phyloP scores from a whole-genome alignment of 2,113 vertebrate genomes.

The Cyprinodon variegatus region DNA sequence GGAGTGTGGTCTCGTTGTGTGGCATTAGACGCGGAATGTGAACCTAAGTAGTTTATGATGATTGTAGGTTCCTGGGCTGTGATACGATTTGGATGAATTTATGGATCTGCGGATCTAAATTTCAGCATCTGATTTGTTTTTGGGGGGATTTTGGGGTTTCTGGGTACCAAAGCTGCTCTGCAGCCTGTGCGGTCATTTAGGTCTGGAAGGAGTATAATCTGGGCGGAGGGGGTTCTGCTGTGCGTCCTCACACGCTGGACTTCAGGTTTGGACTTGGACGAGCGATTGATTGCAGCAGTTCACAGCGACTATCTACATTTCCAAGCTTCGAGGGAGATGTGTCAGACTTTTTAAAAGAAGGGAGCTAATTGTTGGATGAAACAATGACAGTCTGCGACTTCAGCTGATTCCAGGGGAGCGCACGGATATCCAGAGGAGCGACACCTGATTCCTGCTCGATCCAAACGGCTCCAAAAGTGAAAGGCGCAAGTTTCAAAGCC shows the following conservation, averaged over 20 bases:
- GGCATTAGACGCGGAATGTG: constrained; percentile 67
- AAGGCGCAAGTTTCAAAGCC: constrained; percentile 62
- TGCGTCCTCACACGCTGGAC: constrained; percentile 40
- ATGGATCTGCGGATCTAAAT: constrained; percentile 36
- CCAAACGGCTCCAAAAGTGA: constrained; percentile 65
- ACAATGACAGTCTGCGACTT: constrained; percentile 9
- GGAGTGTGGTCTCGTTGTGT: constrained; percentile 66
- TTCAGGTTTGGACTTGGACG: constrained; percentile 35
- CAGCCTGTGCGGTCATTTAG: constrained; percentile 32
- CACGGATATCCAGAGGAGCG: constrained; percentile 42
- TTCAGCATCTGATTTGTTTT: constrained; percentile 13
- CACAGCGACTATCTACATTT: constrained; percentile 25
- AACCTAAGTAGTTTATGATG: constrained; percentile 68
- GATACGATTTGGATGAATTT: constrained; percentile 50
- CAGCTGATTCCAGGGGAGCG: constrained; percentile 31
- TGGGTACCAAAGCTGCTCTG: constrained; percentile 46
- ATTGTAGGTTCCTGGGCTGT: constrained; percentile 56
- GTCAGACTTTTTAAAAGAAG: constrained; percentile 51
- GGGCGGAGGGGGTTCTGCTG: constrained; percentile 20
- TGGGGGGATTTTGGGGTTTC: constrained; percentile 17
- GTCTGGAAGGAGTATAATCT: constrained; percentile 47
- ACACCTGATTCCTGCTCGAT: constrained; percentile 48
- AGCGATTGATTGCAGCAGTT: constrained; percentile 25
- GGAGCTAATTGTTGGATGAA: constrained; percentile 19
- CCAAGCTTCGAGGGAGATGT: constrained; percentile 20